phyloP scores from a whole-genome alignment of 2,113 vertebrate species.

The Cyprichromis sp. region DNA sequence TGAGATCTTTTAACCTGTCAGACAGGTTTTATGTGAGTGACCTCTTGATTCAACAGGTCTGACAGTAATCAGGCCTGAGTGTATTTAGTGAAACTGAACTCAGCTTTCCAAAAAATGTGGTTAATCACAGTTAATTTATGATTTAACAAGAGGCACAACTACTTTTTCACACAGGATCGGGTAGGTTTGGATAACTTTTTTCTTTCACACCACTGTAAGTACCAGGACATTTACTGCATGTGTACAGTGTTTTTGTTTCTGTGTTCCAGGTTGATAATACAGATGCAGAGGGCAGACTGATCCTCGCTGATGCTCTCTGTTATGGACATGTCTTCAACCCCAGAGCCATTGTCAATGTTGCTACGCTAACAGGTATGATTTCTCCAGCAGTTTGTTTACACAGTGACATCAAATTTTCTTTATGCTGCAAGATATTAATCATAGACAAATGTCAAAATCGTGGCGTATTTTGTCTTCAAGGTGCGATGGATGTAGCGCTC shows the following conservation, averaged over 20 bases:
- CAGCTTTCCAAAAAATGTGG: neutral
- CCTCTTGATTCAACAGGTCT: neutral
- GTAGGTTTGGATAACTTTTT: neutral
- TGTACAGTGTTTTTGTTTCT: neutral
- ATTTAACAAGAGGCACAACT: neutral
- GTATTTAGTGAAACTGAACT: neutral
- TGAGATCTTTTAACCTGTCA: neutral
- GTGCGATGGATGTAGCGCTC: slow-evolving; percentile 90
- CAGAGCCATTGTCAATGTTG: slow-evolving; percentile 84
- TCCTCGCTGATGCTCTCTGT: slow-evolving; percentile 90
- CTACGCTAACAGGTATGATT: slow-evolving; percentile 86
- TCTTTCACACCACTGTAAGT: neutral
- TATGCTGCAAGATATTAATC: neutral
- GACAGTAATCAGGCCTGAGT: neutral
- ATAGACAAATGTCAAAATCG: neutral
- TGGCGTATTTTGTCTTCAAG: slow-evolving; percentile 52
- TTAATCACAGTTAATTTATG: neutral
- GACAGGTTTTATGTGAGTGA: neutral
- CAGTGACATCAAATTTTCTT: neutral
- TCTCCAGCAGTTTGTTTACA: neutral
- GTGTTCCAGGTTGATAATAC: slow-evolving; percentile 88
- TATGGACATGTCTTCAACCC: slow-evolving; percentile 88
- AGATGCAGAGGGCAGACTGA: slow-evolving; percentile 88
- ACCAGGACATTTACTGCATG: neutral
- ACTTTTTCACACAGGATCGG: neutral